Evolutionary conservation across 2,888 invertebrate species (phyloP).

Genomic region (Diogma glabrata): DNA sequence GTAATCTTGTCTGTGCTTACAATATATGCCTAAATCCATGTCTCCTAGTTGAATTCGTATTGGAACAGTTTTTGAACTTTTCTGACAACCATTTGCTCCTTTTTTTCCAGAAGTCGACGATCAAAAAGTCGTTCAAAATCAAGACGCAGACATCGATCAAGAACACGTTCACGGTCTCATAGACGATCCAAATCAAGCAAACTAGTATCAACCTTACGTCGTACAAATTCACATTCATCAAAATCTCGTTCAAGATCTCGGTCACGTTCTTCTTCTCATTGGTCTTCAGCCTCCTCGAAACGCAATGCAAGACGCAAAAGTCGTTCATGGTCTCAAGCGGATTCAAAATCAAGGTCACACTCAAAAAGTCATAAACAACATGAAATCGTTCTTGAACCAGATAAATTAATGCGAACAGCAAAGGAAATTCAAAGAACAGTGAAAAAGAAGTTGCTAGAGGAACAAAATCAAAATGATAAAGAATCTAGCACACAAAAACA

Average conservation of each 20-base stretch:
- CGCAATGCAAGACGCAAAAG: constrained; percentile 20
- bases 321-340: constrained; percentile 22
- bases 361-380: constrained; percentile 17
- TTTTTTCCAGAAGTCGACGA: constrained; percentile 30
- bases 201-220: constrained; percentile 17
- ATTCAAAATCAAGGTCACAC: constrained; percentile 22
- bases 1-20: too few species aligned
- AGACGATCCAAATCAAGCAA: constrained; percentile 17
- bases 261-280: constrained; percentile 19
- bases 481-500: too few species aligned
- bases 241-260: constrained; percentile 26
- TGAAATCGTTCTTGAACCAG: constrained; percentile 24
- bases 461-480: too few species aligned
- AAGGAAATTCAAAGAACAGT: constrained; percentile 31
- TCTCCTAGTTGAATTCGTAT: too few species aligned
- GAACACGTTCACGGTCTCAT: constrained; percentile 26
- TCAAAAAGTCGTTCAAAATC: constrained; percentile 26
- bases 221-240: constrained; percentile 22
- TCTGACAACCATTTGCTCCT: constrained; percentile 10
- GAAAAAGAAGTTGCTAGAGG: constrained; percentile 29
- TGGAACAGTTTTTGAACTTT: too few species aligned
- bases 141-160: constrained; percentile 33
- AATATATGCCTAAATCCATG: too few species aligned
- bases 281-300: constrained; percentile 13
- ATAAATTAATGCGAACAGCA: constrained; percentile 29